These are phyloP conservation scores for Sus cebifrons DNA, from an alignment of 2,797 vertebrate genomes.

Conservation along the genomic window DNA sequence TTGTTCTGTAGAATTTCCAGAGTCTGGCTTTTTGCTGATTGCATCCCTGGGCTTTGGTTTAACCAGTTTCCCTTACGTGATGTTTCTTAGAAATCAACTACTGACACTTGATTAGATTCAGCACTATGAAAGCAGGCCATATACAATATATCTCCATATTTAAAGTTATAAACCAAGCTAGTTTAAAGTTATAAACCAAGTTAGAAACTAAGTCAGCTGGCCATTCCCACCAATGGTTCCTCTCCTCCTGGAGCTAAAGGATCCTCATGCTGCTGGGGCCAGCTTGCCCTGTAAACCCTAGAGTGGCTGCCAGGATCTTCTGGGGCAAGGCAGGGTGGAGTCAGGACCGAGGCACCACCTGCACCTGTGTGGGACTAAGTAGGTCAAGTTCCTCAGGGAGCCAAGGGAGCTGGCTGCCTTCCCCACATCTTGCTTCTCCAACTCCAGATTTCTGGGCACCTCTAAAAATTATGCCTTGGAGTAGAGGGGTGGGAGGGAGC, in stretches of 20 bases:
- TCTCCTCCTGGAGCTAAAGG: neutral
- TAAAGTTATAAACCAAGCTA: neutral
- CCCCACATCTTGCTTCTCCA: neutral
- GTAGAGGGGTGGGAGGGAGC: neutral
- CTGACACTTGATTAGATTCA: neutral
- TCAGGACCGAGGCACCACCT: neutral
- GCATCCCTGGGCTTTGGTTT: slow-evolving; percentile 34
- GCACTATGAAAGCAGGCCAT: neutral
- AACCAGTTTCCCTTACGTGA: neutral
- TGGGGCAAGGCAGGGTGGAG: neutral
- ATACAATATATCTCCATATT: neutral
- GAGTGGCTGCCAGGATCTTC: neutral
- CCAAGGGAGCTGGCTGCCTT: neutral
- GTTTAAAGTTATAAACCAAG: neutral
- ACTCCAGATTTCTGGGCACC: neutral
- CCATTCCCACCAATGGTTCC: neutral
- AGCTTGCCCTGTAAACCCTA: neutral
- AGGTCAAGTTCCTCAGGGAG: neutral
- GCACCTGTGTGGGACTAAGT: too few relatives aligned
- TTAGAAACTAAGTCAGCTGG: neutral
- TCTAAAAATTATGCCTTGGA: neutral
- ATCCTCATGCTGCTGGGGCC: too few relatives aligned
- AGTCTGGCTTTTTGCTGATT: slow-evolving; percentile 39
- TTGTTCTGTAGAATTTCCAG: neutral
- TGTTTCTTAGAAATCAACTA: slow-evolving; percentile 24